These are phyloP conservation scores for Deilephila porcellus DNA, from an alignment of 2,888 invertebrate genomes.

Conservation along the genomic window DNA sequence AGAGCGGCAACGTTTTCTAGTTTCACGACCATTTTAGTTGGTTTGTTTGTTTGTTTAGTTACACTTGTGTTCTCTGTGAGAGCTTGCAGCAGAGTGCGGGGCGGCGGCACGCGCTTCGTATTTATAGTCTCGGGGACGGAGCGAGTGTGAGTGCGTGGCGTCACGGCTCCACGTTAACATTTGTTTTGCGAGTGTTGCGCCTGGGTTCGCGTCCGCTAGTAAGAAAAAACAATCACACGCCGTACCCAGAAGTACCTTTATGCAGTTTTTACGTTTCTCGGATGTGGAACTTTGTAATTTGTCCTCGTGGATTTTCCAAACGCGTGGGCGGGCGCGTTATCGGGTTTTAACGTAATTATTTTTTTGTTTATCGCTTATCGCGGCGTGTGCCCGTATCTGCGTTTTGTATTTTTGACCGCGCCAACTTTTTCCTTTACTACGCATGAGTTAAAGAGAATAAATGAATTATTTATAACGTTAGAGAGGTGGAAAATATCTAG, in stretches of 20 bases:
- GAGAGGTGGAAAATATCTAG: too few relatives aligned
- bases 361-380: conserved; percentile 14
- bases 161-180: conserved; percentile 53
- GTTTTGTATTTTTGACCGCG: conserved; percentile 1
- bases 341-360: conserved; percentile 17
- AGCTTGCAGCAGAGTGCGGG: conserved; percentile 64
- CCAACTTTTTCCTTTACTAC: neutral
- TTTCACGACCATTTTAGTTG: conserved; percentile 69
- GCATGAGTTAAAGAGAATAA: neutral
- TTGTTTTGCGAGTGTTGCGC: conserved; percentile 41
- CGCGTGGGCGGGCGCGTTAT: conserved; percentile 15
- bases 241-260: conserved; percentile 23
- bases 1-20: conserved; percentile 66
- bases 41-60: conserved; percentile 39
- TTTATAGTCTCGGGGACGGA: conserved; percentile 65
- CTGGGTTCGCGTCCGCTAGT: conserved; percentile 17
- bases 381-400: neutral
- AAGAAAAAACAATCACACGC: conserved; percentile 18
- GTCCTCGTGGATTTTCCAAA: conserved; percentile 29
- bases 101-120: conserved; percentile 52
- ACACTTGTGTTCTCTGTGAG: conserved; percentile 53
- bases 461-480: neutral
- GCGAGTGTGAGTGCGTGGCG: conserved; percentile 56
- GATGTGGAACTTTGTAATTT: conserved; percentile 25
- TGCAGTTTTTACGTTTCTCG: conserved; percentile 27